Base-by-base conservation (phyloP, 2,888 invertebrate species). In the Sympetrum striolatum region DNA sequence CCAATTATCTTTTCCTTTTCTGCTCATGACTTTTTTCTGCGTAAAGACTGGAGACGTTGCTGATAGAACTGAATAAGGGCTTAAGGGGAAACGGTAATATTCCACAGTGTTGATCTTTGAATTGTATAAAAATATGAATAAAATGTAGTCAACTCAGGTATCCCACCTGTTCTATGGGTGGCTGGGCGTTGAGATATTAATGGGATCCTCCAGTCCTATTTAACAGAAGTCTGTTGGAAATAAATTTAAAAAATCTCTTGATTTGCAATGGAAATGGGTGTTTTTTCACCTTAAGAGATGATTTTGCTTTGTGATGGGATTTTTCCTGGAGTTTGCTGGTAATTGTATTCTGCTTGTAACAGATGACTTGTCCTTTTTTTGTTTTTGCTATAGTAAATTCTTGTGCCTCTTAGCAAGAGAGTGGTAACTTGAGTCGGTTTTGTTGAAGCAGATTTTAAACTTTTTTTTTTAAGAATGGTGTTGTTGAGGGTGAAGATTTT, bases 401-500 rank as follows among this genome's bases (percentile, higher is more conserved):
- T 3, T 86, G 86, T 86, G 86, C 64, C 86, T 86, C 86, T 86
- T 73, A 73, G 86, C 60, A 60, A 86, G 86, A 86, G 86, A 86
- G 86, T 86, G 86, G 86, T 86, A 86, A 86, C 86, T 60, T 37
- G 60, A 86, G 86, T 86, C 86, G 64, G 60, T 86, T 60, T 86
- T n/a, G 37, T 86, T 82, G 82, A 82, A 82, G 53, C 58, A 58
- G 58, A 58, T 86, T 86, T 82, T 82, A 35, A 86, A 35, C 60
- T 86, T 58, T 86, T 60, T n/a, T 86, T 86, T 86, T 64, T 12
- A 44, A 44, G 44, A 86, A 64, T 18, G 60, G 60, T 86, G 86
- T 86, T 86, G 60, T 86, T 86, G 60, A 86, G 60, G 64, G 60
- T 86, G n/a, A 86, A 64, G 86, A 86, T 86, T 86, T 86, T 86